phyloP scores from a whole-genome alignment of 2,113 vertebrate genomes.

The Tragelaphus scriptus region DNA sequence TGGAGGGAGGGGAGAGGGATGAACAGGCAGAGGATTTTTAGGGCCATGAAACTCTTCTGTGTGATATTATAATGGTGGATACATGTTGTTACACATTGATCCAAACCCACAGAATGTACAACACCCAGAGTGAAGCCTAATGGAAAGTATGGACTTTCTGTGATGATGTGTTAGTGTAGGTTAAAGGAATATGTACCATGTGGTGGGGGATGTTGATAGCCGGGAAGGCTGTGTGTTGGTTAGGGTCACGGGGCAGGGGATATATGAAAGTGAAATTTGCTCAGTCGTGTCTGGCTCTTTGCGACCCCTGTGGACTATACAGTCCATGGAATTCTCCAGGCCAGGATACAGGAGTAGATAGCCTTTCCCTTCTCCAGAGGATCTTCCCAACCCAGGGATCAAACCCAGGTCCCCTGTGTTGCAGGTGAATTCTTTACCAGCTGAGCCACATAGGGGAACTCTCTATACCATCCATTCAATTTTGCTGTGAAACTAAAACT shows the following conservation, averaged over 20 bases:
- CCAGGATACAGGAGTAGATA: not conserved
- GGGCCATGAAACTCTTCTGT: not conserved
- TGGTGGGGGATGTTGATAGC: rapidly evolving
- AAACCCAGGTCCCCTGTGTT: not conserved
- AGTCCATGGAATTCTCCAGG: not conserved
- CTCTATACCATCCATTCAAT: not conserved
- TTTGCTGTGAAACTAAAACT: not conserved
- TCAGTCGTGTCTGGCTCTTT: not conserved
- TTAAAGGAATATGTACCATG: rapidly evolving
- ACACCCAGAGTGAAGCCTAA: not conserved
- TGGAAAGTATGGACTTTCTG: not conserved
- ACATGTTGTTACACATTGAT: no score
- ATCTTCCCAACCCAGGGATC: not conserved
- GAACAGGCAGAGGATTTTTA: not conserved
- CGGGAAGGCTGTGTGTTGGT: not conserved
- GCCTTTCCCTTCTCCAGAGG: not conserved
- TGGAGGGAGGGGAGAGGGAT: no score
- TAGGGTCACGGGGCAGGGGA: not conserved
- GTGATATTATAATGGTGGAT: not conserved
- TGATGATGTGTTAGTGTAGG: rapidly evolving
- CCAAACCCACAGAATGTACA: not conserved
- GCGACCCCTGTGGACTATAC: not conserved
- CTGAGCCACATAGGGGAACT: not conserved
- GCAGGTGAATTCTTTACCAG: not conserved
- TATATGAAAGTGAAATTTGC: not conserved